phyloP scores from a whole-genome alignment of 2,888 invertebrate genomes.

The Sycophila texana region DNA sequence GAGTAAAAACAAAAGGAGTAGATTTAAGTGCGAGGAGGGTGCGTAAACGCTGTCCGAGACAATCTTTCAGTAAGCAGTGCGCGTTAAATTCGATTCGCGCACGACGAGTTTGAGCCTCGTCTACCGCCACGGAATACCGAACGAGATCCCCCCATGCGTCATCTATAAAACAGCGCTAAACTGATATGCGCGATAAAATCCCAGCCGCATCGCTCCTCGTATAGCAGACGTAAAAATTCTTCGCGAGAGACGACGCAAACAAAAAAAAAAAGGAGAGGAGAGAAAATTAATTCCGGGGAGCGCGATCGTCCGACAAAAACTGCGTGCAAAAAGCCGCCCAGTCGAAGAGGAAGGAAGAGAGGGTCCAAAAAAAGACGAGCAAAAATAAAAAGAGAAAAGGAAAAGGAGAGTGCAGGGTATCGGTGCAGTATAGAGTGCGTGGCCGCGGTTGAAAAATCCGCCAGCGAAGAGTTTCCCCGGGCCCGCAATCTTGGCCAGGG shows the following conservation, averaged over 20 bases:
- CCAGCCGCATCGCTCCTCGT: background rate
- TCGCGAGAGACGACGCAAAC: too few relatives aligned
- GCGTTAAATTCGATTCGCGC: slow-evolving; percentile 66
- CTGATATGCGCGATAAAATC: slow-evolving; percentile 50
- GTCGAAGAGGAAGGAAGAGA: too few relatives aligned
- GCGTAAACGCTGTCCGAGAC: slow-evolving; percentile 22
- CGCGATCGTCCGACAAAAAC: too few relatives aligned
- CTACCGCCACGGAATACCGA: slow-evolving; percentile 65
- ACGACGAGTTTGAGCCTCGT: slow-evolving; percentile 38
- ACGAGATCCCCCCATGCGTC: slow-evolving; percentile 63
- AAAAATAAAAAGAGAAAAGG: too few relatives aligned
- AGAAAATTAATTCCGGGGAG: background rate
- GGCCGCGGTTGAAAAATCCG: slow-evolving; percentile 11
- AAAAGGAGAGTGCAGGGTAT: too few relatives aligned
- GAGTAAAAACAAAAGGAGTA: background rate
- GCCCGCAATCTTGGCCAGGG: background rate
- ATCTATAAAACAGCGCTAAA: slow-evolving; percentile 51
- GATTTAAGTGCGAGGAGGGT: slow-evolving; percentile 8
- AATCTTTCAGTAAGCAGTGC: slow-evolving; percentile 57
- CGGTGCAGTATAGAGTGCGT: too few relatives aligned
- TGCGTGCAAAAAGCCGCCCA: too few relatives aligned
- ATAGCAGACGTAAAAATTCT: too few relatives aligned
- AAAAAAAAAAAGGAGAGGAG: background rate
- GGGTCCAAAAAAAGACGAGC: too few relatives aligned
- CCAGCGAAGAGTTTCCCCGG: background rate